A percentile compares a stretch with the other conserved stretches of the same genome.
phyloP scores from a whole-genome alignment of 2,888 invertebrate species.

The Eilema caniola region DNA sequence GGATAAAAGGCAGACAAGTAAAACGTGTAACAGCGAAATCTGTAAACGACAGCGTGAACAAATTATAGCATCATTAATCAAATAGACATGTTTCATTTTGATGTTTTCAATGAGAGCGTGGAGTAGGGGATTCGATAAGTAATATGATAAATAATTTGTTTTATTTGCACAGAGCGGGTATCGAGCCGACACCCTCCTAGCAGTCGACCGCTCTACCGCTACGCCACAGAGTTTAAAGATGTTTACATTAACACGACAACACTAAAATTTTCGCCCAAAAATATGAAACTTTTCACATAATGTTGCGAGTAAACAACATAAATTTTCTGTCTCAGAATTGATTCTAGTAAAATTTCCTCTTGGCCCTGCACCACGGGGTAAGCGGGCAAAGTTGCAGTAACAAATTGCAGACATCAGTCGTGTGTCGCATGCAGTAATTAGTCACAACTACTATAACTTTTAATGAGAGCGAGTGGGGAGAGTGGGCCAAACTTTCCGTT shows the following conservation, averaged over 20 bases:
- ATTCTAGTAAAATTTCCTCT: constrained; percentile 38
- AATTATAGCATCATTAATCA: constrained; percentile 41
- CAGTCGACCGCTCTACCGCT: too few species aligned
- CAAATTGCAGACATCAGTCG: constrained; percentile 64
- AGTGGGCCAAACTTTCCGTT: constrained; percentile 44
- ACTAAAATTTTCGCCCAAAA: not conserved
- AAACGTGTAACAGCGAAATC: constrained; percentile 35
- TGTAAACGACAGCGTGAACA: constrained; percentile 26
- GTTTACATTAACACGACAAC: not conserved
- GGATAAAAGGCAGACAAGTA: constrained; percentile 28
- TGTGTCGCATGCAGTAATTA: constrained; percentile 62
- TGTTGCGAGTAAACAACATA: constrained; percentile 38
- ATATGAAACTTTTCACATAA: constrained; percentile 22
- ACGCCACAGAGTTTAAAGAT: not conserved
- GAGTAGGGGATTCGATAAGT: not conserved
- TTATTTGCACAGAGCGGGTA: too few species aligned
- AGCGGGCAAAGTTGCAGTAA: constrained; percentile 52
- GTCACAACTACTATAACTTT: constrained; percentile 64
- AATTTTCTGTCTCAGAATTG: constrained; percentile 40
- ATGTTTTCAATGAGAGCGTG: constrained; percentile 6
- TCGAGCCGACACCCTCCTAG: too few species aligned
- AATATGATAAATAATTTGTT: too few species aligned
- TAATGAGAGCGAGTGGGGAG: constrained; percentile 59
- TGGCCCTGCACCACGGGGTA: constrained; percentile 35
- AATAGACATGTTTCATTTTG: constrained; percentile 17